phyloP scores from a whole-genome alignment of 2,888 invertebrate genomes.

The Nomada lathburiana region DNA sequence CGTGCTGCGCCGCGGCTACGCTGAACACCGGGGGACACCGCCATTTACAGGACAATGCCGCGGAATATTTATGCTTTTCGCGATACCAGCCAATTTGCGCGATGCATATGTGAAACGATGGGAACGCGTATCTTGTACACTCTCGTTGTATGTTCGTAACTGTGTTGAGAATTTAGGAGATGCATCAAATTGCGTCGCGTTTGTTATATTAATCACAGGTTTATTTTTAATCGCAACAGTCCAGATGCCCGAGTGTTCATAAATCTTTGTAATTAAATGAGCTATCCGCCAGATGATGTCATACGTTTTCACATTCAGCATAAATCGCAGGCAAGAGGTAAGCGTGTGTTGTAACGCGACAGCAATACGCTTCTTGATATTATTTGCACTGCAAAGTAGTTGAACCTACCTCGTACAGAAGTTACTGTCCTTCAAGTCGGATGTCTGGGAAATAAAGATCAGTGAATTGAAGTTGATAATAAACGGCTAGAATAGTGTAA shows the following conservation, averaged over 20 bases:
- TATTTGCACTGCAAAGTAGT: conserved; percentile 44
- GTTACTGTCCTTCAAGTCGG: conserved; percentile 35
- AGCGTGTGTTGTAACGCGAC: conserved; percentile 48
- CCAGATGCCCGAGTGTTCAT: conserved; percentile 29
- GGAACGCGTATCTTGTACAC: too few relatives aligned
- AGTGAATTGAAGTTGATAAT: conserved; percentile 23
- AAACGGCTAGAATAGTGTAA: neutral
- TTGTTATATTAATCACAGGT: neutral
- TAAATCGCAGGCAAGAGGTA: conserved; percentile 49
- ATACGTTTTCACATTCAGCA: conserved; percentile 52
- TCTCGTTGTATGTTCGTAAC: too few relatives aligned
- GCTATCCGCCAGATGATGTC: conserved; percentile 53
- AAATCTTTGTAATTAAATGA: conserved; percentile 51
- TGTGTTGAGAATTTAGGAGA: neutral
- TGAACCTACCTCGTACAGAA: conserved; percentile 33
- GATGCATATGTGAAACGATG: too few relatives aligned
- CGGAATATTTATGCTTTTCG: neutral
- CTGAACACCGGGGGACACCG: neutral
- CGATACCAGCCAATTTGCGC: too few relatives aligned
- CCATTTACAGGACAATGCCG: neutral
- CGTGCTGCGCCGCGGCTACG: too few relatives aligned
- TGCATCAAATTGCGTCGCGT: neutral
- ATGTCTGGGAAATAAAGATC: conserved; percentile 32
- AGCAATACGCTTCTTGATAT: conserved; percentile 35
- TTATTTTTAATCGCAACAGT: neutral